Percentiles rank a stretch among this genome's conserved stretches.
Conservation (phyloP, 1,140 invertebrate genomes). For the Onthophagus taurus region DNA sequence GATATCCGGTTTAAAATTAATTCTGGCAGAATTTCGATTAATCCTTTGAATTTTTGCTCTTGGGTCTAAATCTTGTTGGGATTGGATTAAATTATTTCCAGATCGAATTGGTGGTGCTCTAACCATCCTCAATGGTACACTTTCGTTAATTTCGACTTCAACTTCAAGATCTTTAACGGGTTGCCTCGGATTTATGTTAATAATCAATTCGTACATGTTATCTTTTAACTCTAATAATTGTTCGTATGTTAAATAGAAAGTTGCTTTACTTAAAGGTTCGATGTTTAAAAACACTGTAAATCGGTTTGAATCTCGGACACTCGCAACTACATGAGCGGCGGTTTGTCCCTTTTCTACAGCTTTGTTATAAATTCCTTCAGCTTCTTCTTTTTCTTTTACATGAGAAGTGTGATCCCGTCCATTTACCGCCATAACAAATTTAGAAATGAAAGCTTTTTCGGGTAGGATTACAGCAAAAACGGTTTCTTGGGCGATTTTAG, state of each 20-base stretch:
- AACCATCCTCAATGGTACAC: constrained; percentile 43
- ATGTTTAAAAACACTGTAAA: constrained; percentile 55
- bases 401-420: constrained; percentile 43
- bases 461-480: constrained; percentile 51
- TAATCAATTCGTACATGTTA: constrained; percentile 49
- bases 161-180: constrained; percentile 47
- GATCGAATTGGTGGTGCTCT: constrained; percentile 49
- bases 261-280: constrained; percentile 45
- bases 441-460: constrained; percentile 53
- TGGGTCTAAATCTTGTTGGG: constrained; percentile 24
- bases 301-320: constrained; percentile 53
- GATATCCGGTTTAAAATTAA: constrained; percentile 40
- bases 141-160: constrained; percentile 48
- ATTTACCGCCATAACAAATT: constrained; percentile 50
- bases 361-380: constrained; percentile 49
- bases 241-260: constrained; percentile 57
- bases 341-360: constrained; percentile 49
- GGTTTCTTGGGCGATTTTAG: constrained; percentile 46
- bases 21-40: constrained; percentile 19
- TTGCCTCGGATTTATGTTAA: constrained; percentile 49
- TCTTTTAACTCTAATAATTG: constrained; percentile 47
- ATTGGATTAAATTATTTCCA: constrained; percentile 38
- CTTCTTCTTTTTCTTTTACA: constrained; percentile 51
- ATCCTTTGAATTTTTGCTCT: constrained; percentile 23
- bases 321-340: constrained; percentile 48